Evolutionary conservation across 2,888 invertebrate species (phyloP).

Genomic region (Coleophora deauratella): DNA sequence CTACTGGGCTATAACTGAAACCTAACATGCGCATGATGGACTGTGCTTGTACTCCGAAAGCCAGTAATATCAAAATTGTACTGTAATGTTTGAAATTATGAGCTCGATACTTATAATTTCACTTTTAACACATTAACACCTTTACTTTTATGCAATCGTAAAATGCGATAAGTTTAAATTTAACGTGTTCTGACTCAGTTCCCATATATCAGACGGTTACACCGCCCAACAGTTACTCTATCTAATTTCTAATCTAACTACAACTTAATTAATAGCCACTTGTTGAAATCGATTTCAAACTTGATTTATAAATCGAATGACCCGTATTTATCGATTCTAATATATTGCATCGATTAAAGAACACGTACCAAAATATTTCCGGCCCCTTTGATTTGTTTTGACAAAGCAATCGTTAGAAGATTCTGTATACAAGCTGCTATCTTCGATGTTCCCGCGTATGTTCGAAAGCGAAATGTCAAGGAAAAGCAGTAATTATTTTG

Average conservation of each 20-base stretch:
- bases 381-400: constrained; percentile 37
- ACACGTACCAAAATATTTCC: constrained; percentile 30
- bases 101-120: constrained; percentile 18
- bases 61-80: too few species aligned
- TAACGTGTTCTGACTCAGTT: constrained; percentile 22
- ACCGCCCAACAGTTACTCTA: constrained; percentile 57
- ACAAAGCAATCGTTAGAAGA: constrained; percentile 22
- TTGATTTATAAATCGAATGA: constrained; percentile 70
- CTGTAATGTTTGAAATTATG: constrained; percentile 37
- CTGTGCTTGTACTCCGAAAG: too few species aligned
- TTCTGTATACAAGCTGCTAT: constrained; percentile 7
- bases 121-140: constrained; percentile 31
- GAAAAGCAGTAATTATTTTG: constrained; percentile 24
- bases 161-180: constrained; percentile 21
- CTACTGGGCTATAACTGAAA: too few species aligned
- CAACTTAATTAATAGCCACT: constrained; percentile 73
- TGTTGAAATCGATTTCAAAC: constrained; percentile 70
- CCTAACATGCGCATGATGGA: too few species aligned
- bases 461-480: constrained; percentile 39
- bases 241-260: constrained; percentile 71
- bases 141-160: constrained; percentile 26
- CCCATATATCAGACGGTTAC: constrained; percentile 49
- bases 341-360: constrained; percentile 48
- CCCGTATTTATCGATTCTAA: constrained; percentile 62
- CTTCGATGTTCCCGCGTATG: constrained; percentile 8